These are phyloP conservation scores for Chironex yamaguchii DNA, from an alignment of 30 jellyfish, hydroid and myxozoan genomes.

Conservation along the genomic window DNA sequence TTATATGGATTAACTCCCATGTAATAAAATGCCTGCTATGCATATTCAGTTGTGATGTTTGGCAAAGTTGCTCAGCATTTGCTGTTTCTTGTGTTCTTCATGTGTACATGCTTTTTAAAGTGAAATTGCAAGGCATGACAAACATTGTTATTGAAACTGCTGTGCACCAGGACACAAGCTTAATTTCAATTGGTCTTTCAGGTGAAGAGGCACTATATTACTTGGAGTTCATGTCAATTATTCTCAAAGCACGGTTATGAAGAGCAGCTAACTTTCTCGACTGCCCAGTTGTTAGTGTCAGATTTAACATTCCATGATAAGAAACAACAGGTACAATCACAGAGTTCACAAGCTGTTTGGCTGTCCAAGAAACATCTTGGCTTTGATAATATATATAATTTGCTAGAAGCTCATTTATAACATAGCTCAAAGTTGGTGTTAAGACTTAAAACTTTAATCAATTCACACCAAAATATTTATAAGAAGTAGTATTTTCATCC, in stretches of 20 bases:
- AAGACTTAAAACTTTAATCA: slow-evolving; percentile 20
- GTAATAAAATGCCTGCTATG: too few species aligned
- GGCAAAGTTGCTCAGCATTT: too few species aligned
- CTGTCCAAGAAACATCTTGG: slow-evolving; percentile 49
- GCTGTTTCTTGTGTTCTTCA: too few species aligned
- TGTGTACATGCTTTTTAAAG: slow-evolving; percentile 37
- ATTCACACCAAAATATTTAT: slow-evolving; percentile 32
- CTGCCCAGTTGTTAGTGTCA: slow-evolving; percentile 31
- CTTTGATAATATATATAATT: slow-evolving; percentile 43
- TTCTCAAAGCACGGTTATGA: slow-evolving; percentile 42
- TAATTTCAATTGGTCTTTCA: slow-evolving; percentile 11
- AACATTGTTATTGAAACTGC: slow-evolving; percentile 8
- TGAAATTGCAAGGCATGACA: slow-evolving; percentile 63
- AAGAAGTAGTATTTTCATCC: slow-evolving; percentile 12
- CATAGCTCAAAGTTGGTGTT: slow-evolving; percentile 33
- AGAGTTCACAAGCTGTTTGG: neutral
- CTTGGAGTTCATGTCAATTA: slow-evolving; percentile 27
- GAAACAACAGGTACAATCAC: neutral
- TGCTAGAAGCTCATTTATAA: slow-evolving; percentile 59
- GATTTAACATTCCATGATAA: neutral
- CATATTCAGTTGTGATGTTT: too few species aligned
- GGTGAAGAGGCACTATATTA: slow-evolving; percentile 43
- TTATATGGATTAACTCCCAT: too few species aligned
- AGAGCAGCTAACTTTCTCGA: slow-evolving; percentile 51
- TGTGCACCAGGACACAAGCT: slow-evolving; percentile 57